Conservation (phyloP, 2,113 vertebrate genomes). For the Thunnus thynnus region DNA sequence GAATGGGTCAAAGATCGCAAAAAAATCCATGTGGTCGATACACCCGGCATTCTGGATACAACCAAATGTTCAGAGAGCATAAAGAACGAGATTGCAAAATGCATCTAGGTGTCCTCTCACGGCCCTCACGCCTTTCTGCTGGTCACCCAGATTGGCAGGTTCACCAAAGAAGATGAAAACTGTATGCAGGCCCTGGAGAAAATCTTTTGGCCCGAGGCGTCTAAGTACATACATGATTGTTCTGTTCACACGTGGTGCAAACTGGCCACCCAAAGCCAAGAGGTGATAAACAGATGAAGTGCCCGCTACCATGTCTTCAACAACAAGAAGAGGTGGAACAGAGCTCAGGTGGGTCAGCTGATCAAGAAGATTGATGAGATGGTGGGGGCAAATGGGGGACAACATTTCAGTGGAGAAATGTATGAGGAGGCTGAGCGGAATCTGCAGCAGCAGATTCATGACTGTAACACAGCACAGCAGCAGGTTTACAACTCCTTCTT, state of each 20-base stretch:
- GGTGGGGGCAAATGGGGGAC: slow-evolving; percentile 52
- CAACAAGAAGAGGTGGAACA: slow-evolving; percentile 30
- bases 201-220: slow-evolving; percentile 37
- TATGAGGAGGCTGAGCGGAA: background rate
- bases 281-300: slow-evolving; percentile 44
- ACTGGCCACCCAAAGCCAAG: background rate
- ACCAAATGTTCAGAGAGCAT: slow-evolving; percentile 16
- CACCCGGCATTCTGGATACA: slow-evolving; percentile 49
- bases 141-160: slow-evolving; percentile 50
- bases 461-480: background rate
- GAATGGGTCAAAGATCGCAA: slow-evolving; percentile 1
- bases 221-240: slow-evolving; percentile 55
- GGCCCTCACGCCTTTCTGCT: slow-evolving; percentile 59
- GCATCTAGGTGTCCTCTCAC: slow-evolving; percentile 50
- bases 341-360: slow-evolving; percentile 35
- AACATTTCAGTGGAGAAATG: slow-evolving; percentile 25
- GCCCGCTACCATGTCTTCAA: slow-evolving; percentile 57
- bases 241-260: slow-evolving; percentile 30
- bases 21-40: slow-evolving; percentile 44
- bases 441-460: background rate
- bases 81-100: slow-evolving; percentile 47
- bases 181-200: slow-evolving; percentile 50
- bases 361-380: slow-evolving; percentile 50
- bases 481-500: slow-evolving; percentile 10
- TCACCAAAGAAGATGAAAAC: slow-evolving; percentile 59